phyloP scores from a whole-genome alignment of 1,140 invertebrate genomes.

The Achroia grisella region DNA sequence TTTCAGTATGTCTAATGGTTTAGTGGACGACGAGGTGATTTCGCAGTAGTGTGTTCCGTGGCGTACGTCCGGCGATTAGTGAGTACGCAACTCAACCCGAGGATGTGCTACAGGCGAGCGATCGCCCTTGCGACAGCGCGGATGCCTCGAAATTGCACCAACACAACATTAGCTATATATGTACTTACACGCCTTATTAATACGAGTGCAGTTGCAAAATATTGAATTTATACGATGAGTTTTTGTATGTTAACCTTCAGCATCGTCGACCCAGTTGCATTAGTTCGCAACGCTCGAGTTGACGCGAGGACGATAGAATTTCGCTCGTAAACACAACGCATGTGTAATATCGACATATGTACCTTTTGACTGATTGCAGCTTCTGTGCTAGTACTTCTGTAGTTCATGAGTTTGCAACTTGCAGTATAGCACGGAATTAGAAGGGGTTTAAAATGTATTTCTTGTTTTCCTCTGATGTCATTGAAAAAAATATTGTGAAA shows the following conservation, averaged over 20 bases:
- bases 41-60: slow-evolving; percentile 48
- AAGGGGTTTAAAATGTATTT: too few relatives aligned
- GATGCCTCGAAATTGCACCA: slow-evolving; percentile 55
- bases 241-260: slow-evolving; percentile 62
- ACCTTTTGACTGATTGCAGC: slow-evolving; percentile 2
- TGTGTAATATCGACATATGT: not conserved
- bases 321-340: slow-evolving; percentile 10
- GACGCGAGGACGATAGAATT: slow-evolving; percentile 40
- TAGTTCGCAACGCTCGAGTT: slow-evolving; percentile 58
- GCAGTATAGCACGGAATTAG: too few relatives aligned
- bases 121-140: slow-evolving; percentile 60
- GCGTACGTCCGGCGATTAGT: slow-evolving; percentile 61
- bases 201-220: slow-evolving; percentile 62
- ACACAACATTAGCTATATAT: slow-evolving; percentile 28
- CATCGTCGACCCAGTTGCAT: slow-evolving; percentile 53
- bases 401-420: not conserved
- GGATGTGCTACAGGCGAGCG: slow-evolving; percentile 44
- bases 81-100: slow-evolving; percentile 42
- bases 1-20: too few relatives aligned
- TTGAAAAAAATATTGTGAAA: too few relatives aligned
- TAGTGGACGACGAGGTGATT: slow-evolving; percentile 12
- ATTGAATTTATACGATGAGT: slow-evolving; percentile 42
- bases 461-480: too few relatives aligned
- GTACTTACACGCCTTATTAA: slow-evolving; percentile 49
- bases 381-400: not conserved